Evolutionary conservation across 1,140 invertebrate species (phyloP), one percentile per base, ranked within the genome.

Genomic region (Liolophura sinensis): DNA sequence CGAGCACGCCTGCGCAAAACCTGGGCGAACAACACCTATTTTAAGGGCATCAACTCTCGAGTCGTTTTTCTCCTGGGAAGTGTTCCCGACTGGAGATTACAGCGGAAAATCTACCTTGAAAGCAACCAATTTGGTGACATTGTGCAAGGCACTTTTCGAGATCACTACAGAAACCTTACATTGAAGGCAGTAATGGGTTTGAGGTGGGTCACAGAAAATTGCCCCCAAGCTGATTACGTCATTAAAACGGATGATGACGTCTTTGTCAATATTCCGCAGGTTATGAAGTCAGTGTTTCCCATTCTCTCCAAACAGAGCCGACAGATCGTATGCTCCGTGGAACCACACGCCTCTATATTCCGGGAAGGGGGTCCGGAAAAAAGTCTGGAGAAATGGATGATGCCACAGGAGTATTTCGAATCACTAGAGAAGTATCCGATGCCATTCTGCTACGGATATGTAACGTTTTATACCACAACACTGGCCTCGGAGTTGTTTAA

Each of bases 211-310:
- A 77, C 85, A 0, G 81, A 79, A 12, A 85, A 88, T 69, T 96
- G 93, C 79, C 72, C 75, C 9, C 81, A 86, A 24, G 87, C 88
- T 1, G 84, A 88, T 65, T 93, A 88, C 73, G 87, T 95, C 16
- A 86, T 95, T 16, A 96, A 96, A 88, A 90, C 93, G 80, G 94
- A 96, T 80, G 93, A 96, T 82, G 94, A 96, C 78, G 92, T 91
- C 65, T 89, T 92, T 47, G 87, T 93, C 20, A 90, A 94, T 82
- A 75, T 94, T 14, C 89, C 89, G 20, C 46, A 59, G 9, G 22
- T 77, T 31, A 31, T 20, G 46, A 54, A 9, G 62, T 15, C 51
- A 60, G 59, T 31, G 51, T 67, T 22, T 50, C 55, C 16, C 64
- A 62, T 50, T 20, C 63, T 20, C 22, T 58, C 15, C 62, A 67